Evolutionary conservation across 2,888 invertebrate species (phyloP).

Genomic region (Cinara cedri): DNA sequence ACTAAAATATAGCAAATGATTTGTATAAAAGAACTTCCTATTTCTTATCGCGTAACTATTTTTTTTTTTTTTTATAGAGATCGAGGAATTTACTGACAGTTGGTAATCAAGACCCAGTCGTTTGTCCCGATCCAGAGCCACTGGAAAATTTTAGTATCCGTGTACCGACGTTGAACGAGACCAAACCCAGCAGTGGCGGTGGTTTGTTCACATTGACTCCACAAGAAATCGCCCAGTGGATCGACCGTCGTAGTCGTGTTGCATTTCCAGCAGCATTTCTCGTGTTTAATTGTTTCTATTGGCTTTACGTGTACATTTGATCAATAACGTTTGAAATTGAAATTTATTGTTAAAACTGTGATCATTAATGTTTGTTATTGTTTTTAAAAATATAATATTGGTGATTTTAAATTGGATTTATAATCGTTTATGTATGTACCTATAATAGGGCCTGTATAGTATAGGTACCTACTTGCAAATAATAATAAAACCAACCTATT

Average conservation of each 20-base stretch:
- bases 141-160: slow-evolving; percentile 36
- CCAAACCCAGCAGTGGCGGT: slow-evolving; percentile 61
- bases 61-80: slow-evolving; percentile 35
- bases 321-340: too few species aligned
- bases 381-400: too few species aligned
- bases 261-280: slow-evolving; percentile 80
- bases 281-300: slow-evolving; percentile 79
- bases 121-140: slow-evolving; percentile 54
- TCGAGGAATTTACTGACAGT: slow-evolving; percentile 40
- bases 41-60: neutral
- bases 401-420: too few species aligned
- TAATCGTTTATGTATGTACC: too few species aligned
- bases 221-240: slow-evolving; percentile 87
- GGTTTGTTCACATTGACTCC: slow-evolving; percentile 84
- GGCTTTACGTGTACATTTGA: slow-evolving; percentile 72
- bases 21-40: too few species aligned
- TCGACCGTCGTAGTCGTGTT: slow-evolving; percentile 78
- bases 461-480: too few species aligned
- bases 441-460: too few species aligned
- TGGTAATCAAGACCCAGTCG: slow-evolving; percentile 19
- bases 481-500: too few species aligned
- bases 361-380: too few species aligned
- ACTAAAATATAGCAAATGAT: too few species aligned
- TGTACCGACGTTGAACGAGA: slow-evolving; percentile 33
- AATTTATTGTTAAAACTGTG: too few species aligned